A percentile compares a stretch with the other conserved stretches of the same genome.
These are phyloP conservation scores for Tromatobia lineatoria DNA, from an alignment of 2,888 invertebrate species.

Conservation along the genomic window DNA sequence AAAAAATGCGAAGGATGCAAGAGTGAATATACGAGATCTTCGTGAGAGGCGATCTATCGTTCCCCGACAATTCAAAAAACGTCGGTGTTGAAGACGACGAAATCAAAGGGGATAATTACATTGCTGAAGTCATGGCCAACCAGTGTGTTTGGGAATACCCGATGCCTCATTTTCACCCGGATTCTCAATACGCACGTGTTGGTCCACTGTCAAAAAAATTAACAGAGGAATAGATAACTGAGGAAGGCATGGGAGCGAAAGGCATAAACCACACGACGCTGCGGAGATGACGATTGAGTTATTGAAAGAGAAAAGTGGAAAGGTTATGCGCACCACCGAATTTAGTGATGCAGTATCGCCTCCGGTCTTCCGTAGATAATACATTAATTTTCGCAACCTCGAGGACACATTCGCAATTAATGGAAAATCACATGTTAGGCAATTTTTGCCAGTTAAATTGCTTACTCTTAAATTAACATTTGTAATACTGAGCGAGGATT, in stretches of 20 bases:
- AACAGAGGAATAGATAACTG: not conserved
- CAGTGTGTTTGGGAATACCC: constrained; percentile 49
- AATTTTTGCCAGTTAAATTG: not conserved
- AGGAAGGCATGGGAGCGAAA: not conserved
- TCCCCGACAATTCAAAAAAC: not conserved
- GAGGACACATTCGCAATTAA: not conserved
- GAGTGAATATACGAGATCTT: constrained; percentile 1
- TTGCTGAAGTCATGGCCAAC: constrained; percentile 52
- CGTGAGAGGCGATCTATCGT: not conserved
- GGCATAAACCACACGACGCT: not conserved
- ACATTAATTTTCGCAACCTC: constrained; percentile 17
- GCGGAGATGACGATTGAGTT: not conserved
- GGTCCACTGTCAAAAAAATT: not conserved
- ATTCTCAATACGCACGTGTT: not conserved
- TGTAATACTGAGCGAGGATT: too few species aligned
- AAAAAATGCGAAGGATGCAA: constrained; percentile 15
- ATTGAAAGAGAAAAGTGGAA: not conserved
- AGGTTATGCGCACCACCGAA: not conserved
- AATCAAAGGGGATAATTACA: constrained; percentile 45
- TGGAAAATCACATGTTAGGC: constrained; percentile 10
- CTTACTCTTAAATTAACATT: too few species aligned
- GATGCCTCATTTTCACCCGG: constrained; percentile 25
- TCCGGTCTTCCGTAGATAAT: constrained; percentile 13
- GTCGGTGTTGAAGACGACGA: constrained; percentile 4
- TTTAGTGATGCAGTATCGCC: constrained; percentile 10